Evolutionary conservation across 2,888 invertebrate genomes (phyloP), one percentile per base, ranked within the genome.

Genomic region (Malacosoma neustria): DNA sequence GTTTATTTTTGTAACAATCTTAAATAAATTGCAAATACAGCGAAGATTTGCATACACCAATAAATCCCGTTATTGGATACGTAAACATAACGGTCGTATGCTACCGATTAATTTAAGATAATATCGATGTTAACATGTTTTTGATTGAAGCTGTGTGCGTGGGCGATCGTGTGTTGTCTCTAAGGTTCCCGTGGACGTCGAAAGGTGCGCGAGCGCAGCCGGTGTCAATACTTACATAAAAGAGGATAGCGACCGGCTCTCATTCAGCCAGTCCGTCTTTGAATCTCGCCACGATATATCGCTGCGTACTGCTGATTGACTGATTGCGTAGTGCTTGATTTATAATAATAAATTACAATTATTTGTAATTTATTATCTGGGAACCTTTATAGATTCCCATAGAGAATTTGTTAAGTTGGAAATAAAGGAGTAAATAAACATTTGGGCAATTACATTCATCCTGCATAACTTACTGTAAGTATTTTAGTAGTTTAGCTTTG

Each of bases 211-310:
- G 52, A 50, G 50, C 67, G 65, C 64, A 67, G 72, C 76, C 80
- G 73, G 73, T n/a, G 79, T 79, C 69, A 65, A 64, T 61, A 69
- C 62, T 60, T 64, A 74, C 77, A 77, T 82, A 81, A 81, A 76
- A 77, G 79, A 72, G 77, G 74, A 75, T 80, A 69, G 70, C 73
- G 64, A 59, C 61, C 65, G 72, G 69, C 64, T 64, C 69, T 68
- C 74, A 64, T 63, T 71, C 72, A 77, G 72, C 80, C 65, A 77
- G 82, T 81, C 57, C 49, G 65, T 51, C 59, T 59, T 56, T 39
- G 70, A 61, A 55, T 54, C 61, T 61, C 69, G 65, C 48, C 46
- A 44, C 52, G 55, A 48, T 55, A 49, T 49, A 51, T 67, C 72
- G 68, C 56, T 49, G 49, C 58, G 61, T 48, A 39, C 29, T 36